A percentile compares a stretch with the other conserved stretches of the same genome.
Conservation (phyloP, 2,113 vertebrate genomes). For the Podocnemis expansa region DNA sequence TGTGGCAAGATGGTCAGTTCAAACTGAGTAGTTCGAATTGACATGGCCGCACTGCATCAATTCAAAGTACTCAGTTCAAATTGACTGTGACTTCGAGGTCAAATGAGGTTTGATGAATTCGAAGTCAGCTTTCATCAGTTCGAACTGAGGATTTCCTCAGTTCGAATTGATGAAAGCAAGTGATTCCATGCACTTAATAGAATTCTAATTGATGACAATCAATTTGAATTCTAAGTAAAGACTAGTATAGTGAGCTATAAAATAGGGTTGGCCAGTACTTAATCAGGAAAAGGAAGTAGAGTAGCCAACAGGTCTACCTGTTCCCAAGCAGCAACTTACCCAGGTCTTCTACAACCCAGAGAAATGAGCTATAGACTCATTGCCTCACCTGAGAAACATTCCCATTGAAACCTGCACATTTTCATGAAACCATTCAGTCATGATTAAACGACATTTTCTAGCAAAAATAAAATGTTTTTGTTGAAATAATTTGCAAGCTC, state of each 20-base stretch:
- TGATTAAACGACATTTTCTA: not conserved
- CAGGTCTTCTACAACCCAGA: not conserved
- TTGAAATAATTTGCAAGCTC: too few relatives aligned
- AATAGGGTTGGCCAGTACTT: not conserved
- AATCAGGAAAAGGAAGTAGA: not conserved
- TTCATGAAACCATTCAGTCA: not conserved
- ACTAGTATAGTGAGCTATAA: not conserved
- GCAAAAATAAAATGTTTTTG: not conserved
- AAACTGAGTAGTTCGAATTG: too few relatives aligned
- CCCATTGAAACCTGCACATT: not conserved
- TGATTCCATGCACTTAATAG: too few relatives aligned
- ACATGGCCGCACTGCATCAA: too few relatives aligned
- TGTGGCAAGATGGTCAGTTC: too few relatives aligned
- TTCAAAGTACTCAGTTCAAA: too few relatives aligned
- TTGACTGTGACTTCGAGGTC: too few relatives aligned
- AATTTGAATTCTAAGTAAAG: not conserved
- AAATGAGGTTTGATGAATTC: too few relatives aligned
- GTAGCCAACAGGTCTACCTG: not conserved
- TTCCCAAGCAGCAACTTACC: not conserved
- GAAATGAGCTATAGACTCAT: not conserved
- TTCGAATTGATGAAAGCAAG: too few relatives aligned
- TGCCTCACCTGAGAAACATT: not conserved
- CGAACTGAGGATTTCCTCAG: too few relatives aligned
- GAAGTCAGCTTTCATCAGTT: too few relatives aligned
- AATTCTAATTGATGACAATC: too few relatives aligned